Evolutionary conservation across 1,140 invertebrate genomes (phyloP).

Genomic region (Trichonephila clavipes): DNA sequence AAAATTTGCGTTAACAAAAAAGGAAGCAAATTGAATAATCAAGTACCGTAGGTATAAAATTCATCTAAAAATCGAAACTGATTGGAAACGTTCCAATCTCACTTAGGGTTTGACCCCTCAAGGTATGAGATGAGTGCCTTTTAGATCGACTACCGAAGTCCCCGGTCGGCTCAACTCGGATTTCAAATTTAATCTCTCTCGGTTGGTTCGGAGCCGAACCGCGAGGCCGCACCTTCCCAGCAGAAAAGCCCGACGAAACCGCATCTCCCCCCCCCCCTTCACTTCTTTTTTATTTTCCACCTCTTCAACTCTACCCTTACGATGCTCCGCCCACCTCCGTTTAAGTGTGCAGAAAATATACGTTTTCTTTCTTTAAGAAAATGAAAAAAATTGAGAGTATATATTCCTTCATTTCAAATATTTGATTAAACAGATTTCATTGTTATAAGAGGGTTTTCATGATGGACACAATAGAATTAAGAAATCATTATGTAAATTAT

Average conservation of each 20-base stretch:
- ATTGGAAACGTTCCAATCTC: not conserved
- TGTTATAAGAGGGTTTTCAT: too few species aligned
- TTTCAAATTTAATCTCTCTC: constrained; percentile 74
- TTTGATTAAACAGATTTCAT: too few species aligned
- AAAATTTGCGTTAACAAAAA: too few species aligned
- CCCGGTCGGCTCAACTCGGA: constrained; percentile 72
- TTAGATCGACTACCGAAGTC: constrained; percentile 71
- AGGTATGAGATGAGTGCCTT: constrained; percentile 56
- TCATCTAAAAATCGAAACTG: too few species aligned
- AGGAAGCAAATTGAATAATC: too few species aligned
- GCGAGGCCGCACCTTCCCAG: constrained; percentile 42
- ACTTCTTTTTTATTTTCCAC: too few species aligned
- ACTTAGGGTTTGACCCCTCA: constrained; percentile 18
- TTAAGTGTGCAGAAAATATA: not conserved
- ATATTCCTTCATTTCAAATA: too few species aligned
- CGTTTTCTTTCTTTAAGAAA: too few species aligned
- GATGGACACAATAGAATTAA: too few species aligned
- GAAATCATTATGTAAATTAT: too few species aligned
- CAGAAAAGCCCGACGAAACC: constrained; percentile 1
- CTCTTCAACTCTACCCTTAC: not conserved
- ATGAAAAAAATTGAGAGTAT: too few species aligned
- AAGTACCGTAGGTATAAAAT: too few species aligned
- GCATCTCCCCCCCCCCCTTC: not conserved
- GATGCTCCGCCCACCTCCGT: not conserved
- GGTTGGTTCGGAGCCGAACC: constrained; percentile 51